Base-by-base conservation (phyloP, 1,140 invertebrate species). In the Thaumatotibia leucotreta region DNA sequence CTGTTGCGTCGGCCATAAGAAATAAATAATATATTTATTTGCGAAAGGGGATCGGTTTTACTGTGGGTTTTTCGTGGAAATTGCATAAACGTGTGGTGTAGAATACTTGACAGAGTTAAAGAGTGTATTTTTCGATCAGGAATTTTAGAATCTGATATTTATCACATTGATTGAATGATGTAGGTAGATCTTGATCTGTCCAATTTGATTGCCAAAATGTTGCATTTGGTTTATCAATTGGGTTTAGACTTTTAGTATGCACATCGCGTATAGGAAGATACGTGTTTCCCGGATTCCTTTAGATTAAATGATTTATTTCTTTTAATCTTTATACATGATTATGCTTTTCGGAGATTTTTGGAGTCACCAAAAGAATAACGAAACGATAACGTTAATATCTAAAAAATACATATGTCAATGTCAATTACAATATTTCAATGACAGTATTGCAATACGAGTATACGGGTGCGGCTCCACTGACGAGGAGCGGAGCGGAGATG, bases 21-120 rank as follows among this genome's bases (percentile, higher is more conserved):
- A 83, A 83, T 45, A 45, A 45, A 45, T 45, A 45, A 83, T 78
- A 70, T 82, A 83, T 87, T 82, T 84, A 86, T 89, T 88, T 83
- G 77, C 77, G 70, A 72, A 82, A 82, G 77, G 31, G 79, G 80
- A 79, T 77, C 75, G 73, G 67, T 75, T 86, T 83, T 84, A 81
- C 79, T 66, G 76, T 52, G 32, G 73, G 67, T 75, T 74, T 82
- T 86, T 82, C 84, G 69, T 79, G 77, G 80, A 86, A 88, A 82
- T 81, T 84, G 83, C 75, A 77, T 70, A 83, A 75, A 75, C 79
- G 11, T n/a, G 39, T 20, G 14, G 39, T 45, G 14, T 45, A 0
- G 73, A 80, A 81, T 81, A 71, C 68, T 61, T 72, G 73, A 72
- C 3, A 14, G 35, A 45, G 14, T 45, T 45, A 45, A 45, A 20